Base-by-base conservation (phyloP, 2,797 vertebrate species). In the Chelon auratus region DNA sequence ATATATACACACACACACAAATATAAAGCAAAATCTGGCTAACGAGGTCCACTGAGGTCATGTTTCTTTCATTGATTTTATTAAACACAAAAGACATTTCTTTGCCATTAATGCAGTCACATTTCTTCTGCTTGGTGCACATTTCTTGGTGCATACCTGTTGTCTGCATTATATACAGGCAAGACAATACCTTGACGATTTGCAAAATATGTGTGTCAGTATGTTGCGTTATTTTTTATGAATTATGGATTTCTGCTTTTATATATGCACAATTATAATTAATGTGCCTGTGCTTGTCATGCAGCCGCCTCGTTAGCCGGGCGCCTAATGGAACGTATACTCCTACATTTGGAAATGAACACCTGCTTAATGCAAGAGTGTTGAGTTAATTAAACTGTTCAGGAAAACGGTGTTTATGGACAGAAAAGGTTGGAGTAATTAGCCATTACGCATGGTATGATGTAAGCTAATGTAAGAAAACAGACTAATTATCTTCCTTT, bases 261-360 rank as follows among this genome's bases (percentile, higher is more conserved):
- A 33, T 33, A 33, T 33, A 33, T 6, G 8, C 30, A 33, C 3
- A 33, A 24, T 52, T 52, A 13, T 14, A 52, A 24, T 52, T 11
- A 52, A 39, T 59, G 6, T 72, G 47, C 57, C 14, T 9, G 0
- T 40, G 30, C 36, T 66, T 50, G 40, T 66, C 10, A 51, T 71
- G 37, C 54, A 60, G 42, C 14, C 33, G 26, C 55, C 5, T 47
- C 13, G 12, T 59, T 73, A 11, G 43, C n/a, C 60, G 12, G 7
- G 8, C 59, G 30, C 53, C 51, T 52, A 4, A 33, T 51, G 17
- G 42, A 57, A 13, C 33, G 42, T n/a, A 40, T 40, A 39, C 22
- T 43, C 15, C n/a, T 39, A 47, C 8, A 50, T 70, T 62, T 51
- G 40, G 30, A 37, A 68, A 45, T 50, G 15, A 71, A 45, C 39